Conservation (phyloP, 92 coral and sea anemone genomes). For the Zoanthus solanderi region DNA sequence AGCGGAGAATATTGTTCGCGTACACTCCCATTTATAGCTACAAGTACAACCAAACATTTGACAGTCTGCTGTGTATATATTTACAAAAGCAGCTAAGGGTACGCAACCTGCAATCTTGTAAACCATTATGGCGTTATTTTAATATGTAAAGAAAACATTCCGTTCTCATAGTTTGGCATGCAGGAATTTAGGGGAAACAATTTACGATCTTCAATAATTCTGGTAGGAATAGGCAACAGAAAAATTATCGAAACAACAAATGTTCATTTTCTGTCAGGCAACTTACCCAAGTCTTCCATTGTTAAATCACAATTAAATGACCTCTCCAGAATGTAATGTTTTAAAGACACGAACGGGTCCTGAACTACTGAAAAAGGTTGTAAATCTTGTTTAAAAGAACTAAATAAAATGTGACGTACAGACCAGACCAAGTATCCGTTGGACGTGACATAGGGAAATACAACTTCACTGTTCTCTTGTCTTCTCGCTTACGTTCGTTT, state of each 20-base stretch:
- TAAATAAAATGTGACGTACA: conserved; percentile 7
- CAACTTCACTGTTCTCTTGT: conserved; percentile 22
- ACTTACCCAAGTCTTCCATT: conserved; percentile 88
- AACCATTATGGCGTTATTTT: conserved; percentile 42
- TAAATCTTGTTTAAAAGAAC: background rate
- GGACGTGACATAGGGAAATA: conserved; percentile 37
- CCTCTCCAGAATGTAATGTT: conserved; percentile 41
- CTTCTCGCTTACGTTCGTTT: conserved; percentile 74
- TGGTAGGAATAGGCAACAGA: background rate
- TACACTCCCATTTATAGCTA: conserved; percentile 28
- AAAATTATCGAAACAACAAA: background rate
- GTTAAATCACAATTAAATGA: conserved; percentile 46
- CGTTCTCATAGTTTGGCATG: conserved; percentile 1
- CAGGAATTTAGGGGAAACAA: background rate
- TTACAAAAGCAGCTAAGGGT: conserved; percentile 37
- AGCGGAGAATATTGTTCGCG: conserved; percentile 23
- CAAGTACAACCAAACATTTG: conserved; percentile 26
- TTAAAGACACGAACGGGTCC: background rate
- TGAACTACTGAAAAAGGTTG: background rate
- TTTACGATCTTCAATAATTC: background rate
- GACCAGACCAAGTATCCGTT: conserved; percentile 15
- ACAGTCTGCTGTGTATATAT: conserved; percentile 39
- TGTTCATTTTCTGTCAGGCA: conserved; percentile 9
- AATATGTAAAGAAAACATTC: conserved; percentile 48
- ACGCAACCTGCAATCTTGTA: conserved; percentile 39